A percentile compares a stretch with the other conserved stretches of the same genome.
These are phyloP conservation scores for Melinaea marsaeus DNA, from an alignment of 2,888 invertebrate genomes.

Conservation along the genomic window DNA sequence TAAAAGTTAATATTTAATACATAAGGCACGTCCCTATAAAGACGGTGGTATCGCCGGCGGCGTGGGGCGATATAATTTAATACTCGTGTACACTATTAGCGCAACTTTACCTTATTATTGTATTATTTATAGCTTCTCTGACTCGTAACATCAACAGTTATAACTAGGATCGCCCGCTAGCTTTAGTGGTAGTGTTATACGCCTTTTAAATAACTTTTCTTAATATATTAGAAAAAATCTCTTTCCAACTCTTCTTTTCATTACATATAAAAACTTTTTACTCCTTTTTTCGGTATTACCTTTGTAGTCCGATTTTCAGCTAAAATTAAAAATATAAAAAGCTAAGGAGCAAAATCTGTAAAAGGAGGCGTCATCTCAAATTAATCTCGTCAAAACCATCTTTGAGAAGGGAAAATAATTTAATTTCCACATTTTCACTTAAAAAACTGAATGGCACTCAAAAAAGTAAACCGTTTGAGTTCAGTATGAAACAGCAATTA, in stretches of 20 bases:
- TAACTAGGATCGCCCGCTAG: conserved; percentile 18
- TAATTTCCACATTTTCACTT: conserved; percentile 67
- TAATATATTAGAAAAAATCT: no score
- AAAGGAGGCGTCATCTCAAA: conserved; percentile 50
- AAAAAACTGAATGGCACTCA: conserved; percentile 60
- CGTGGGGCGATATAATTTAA: conserved; percentile 56
- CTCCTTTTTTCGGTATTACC: background rate
- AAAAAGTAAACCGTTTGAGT: conserved; percentile 61
- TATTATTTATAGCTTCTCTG: conserved; percentile 26
- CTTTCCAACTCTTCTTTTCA: no score
- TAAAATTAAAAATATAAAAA: conserved; percentile 1
- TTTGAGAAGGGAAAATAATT: conserved; percentile 60
- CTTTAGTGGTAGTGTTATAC: background rate
- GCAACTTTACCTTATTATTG: conserved; percentile 26
- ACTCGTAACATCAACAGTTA: conserved; percentile 20
- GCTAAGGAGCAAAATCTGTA: conserved; percentile 27
- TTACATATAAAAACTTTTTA: background rate
- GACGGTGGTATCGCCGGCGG: conserved; percentile 45
- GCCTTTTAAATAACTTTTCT: background rate
- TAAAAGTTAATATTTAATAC: no score
- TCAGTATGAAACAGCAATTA: conserved; percentile 64
- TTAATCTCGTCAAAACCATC: conserved; percentile 56
- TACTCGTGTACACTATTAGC: conserved; percentile 39
- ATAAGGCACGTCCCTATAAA: conserved; percentile 17
- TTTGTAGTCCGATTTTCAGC: no score